These are phyloP conservation scores for Drosophila subsilvestris DNA, from an alignment of 2,888 invertebrate species.

Conservation along the genomic window DNA sequence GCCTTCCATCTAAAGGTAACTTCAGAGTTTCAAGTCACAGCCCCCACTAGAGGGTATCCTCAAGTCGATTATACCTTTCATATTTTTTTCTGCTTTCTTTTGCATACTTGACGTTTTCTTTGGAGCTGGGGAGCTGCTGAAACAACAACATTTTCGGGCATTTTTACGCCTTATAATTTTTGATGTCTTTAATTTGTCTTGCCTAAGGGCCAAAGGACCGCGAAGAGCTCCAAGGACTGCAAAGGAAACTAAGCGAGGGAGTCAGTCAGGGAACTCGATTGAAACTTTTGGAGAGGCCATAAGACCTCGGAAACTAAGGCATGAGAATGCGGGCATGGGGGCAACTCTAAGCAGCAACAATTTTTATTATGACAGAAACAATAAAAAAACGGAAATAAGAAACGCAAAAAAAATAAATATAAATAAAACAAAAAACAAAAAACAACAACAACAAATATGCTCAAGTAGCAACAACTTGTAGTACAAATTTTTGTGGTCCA, in stretches of 20 bases:
- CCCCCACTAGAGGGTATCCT: neutral
- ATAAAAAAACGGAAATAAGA: conserved; percentile 46
- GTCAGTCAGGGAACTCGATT: neutral
- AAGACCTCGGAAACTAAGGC: neutral
- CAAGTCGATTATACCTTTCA: neutral
- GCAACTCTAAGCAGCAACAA: conserved; percentile 64
- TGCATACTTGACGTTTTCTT: conserved; percentile 56
- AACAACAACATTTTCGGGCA: conserved; percentile 51
- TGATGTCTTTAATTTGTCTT: conserved; percentile 80
- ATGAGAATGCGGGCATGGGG: neutral
- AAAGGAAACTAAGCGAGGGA: no score
- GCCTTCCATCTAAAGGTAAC: no score
- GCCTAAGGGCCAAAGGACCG: conserved; percentile 25
- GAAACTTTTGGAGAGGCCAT: neutral
- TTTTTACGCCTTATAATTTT: conserved; percentile 80
- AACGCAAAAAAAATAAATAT: neutral
- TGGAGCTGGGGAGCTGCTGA: conserved; percentile 33
- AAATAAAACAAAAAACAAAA: neutral
- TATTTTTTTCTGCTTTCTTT: conserved; percentile 12
- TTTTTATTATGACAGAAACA: conserved; percentile 79
- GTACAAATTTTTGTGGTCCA: conserved; percentile 78
- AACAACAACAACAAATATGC: conserved; percentile 25
- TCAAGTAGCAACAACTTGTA: conserved; percentile 58
- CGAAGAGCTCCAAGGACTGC: conserved; percentile 5
- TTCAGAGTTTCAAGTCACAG: no score